Conservation (phyloP, 2,797 vertebrate genomes). For the Mus spretus region DNA sequence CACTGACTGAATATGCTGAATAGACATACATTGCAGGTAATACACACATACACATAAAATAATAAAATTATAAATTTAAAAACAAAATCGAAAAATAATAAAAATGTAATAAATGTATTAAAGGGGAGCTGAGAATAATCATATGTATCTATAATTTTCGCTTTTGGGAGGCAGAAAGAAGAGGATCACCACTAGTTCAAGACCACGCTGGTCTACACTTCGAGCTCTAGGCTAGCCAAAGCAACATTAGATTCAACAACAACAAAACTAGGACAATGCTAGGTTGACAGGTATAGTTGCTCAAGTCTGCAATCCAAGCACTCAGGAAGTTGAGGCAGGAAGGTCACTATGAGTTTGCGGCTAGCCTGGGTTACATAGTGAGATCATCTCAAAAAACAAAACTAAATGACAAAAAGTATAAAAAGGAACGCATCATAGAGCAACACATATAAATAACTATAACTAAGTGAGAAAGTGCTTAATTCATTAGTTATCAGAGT, state of each 20-base stretch:
- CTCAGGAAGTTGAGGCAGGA: background rate
- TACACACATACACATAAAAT: background rate
- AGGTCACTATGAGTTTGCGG: background rate
- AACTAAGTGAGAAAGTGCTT: background rate
- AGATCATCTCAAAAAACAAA: background rate
- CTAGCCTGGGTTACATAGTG: background rate
- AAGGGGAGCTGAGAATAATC: background rate
- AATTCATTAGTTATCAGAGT: background rate
- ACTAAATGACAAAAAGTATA: background rate
- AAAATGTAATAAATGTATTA: background rate
- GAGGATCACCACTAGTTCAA: background rate
- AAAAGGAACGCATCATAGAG: background rate
- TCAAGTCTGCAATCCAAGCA: background rate
- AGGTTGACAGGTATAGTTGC: background rate
- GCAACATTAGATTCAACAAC: background rate
- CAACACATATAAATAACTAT: background rate
- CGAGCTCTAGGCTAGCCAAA: background rate
- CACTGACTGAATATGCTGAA: background rate
- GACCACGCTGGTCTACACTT: background rate
- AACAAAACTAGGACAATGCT: background rate
- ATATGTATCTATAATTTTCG: background rate
- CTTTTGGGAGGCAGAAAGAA: background rate
- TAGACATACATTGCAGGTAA: background rate
- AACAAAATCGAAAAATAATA: background rate
- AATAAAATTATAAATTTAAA: background rate